Evolutionary conservation across 2,797 vertebrate species (phyloP), one percentile per base, ranked within the genome.

Genomic region (Pempheris klunzingeri): DNA sequence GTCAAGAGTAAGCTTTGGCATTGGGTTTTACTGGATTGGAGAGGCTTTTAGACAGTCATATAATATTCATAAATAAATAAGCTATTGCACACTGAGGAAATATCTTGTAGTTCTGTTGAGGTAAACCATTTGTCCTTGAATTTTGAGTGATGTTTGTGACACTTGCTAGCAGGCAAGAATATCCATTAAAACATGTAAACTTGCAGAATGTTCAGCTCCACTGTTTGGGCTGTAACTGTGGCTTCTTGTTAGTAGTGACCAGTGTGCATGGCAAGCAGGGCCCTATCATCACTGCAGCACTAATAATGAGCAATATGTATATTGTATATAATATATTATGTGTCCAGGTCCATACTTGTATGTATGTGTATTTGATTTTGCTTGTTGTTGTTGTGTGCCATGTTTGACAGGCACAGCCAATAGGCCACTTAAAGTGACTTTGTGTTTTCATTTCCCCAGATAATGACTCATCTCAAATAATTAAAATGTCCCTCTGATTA

Each of bases 401-500:
- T 53, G 24, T 80, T 76, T 77, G 30, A 59, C 6, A 4, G 32
- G 24, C 38, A 11, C 20, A 32, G 13, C 8, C 58, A 74, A 47
- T 26, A 70, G 44, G 44, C 17, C 28, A 36, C 57, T 44, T 11
- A 30, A 24, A 50, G 57, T 15, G 10, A 74, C 46, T 81, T 59
- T 74, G 55, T 86, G 77, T 83, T 88, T 83, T 82, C 69, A 66
- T 70, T 78, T 71, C 78, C 71, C 20, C 78, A 77, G 76, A 86
- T 84, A 87, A 91, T 92, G 81, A 89, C 68, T 90, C 74, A 80
- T 86, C 74, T 77, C 58, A 47, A 68, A 71, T 88, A 88, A 87
- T 91, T 82, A 88, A 58, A 71, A 30, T 28, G 65, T 86, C 80
- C 63, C 75, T 78, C 70, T 91, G 81, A 92, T 92, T 90, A 90